Evolutionary conservation across 2,113 vertebrate genomes (phyloP).

Genomic region (Canis aureus): DNA sequence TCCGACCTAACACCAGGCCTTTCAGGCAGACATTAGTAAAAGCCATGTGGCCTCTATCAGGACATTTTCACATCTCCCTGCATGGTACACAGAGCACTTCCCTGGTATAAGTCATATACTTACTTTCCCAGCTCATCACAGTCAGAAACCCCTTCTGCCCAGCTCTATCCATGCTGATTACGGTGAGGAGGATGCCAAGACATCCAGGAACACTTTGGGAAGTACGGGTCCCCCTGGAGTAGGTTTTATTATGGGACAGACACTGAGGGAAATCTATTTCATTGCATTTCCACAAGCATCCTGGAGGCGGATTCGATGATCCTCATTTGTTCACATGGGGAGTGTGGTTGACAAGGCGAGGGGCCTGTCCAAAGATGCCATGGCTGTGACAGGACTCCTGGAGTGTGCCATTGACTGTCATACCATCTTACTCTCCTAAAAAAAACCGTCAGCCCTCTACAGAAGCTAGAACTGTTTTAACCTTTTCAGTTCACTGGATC

Average conservation of each 20-base stretch:
- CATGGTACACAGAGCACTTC: fast-evolving
- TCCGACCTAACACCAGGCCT: neutral
- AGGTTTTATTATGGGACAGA: neutral
- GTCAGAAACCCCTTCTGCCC: too few relatives aligned
- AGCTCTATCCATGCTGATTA: neutral
- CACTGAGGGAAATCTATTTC: neutral
- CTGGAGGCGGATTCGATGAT: too few relatives aligned
- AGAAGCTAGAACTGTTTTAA: neutral
- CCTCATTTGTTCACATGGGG: neutral
- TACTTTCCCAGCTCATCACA: neutral
- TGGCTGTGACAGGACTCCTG: neutral
- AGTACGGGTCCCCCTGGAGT: neutral
- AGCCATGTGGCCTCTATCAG: neutral
- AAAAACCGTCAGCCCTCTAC: neutral
- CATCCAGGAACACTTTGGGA: neutral
- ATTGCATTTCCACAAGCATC: neutral
- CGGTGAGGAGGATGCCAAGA: neutral
- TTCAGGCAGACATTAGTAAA: neutral
- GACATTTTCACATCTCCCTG: neutral
- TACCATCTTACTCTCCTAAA: neutral
- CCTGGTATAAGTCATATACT: neutral
- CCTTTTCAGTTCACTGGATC: neutral
- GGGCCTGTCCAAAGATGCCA: neutral
- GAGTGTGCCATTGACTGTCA: neutral
- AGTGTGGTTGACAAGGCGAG: neutral